Evolutionary conservation across 2,113 vertebrate genomes (phyloP), one percentile per base, ranked within the genome.

Genomic region (Calidris pugnax): DNA sequence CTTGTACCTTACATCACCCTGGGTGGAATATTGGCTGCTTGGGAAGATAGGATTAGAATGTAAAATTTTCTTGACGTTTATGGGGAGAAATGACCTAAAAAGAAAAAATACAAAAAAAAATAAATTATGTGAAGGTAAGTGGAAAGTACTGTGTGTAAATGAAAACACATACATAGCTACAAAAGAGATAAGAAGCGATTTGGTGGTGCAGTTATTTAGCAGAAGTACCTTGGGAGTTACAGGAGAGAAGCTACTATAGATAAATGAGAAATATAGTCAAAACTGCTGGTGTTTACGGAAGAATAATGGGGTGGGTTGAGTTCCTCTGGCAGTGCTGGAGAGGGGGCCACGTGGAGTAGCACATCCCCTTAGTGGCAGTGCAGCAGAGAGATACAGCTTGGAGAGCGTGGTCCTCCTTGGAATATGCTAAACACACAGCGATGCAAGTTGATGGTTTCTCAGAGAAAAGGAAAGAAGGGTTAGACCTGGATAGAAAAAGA

Each of bases 101-200:
- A n/a, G 3, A 43, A 60, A 35, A 19, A 13, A 47, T 6, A 22
- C 8, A 53, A 24, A n/a, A n/a, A n/a, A n/a, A n/a, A n/a, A n/a
- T n/a, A n/a, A 82, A 63, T 7, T 47, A 9, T 41, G 12, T 51
- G 18, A 57, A 67, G 39, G n/a, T 41, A 72, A 84, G 23, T 27
- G 7, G 2, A 3, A 94, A 75, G 28, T 23, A 8, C 7, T 84
- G 13, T 5, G 15, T 41, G 20, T 41, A 39, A 66, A 64, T 32
- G n/a, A 45, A 74, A 85, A 50, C 15, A 14, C 1, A 18, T 7
- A 1, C 3, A 1, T 7, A n/a, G 20, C 6, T 85, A 41, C 22
- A 39, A 72, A 45, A 59, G 28, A 23, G 1, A 0, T 12, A 39
- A 39, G 23, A 57, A 28, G 8, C 12, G 1, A 33, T 81, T n/a